These are phyloP conservation scores for Zaprionus camerounensis DNA, from an alignment of 1,140 invertebrate species.

Conservation along the genomic window DNA sequence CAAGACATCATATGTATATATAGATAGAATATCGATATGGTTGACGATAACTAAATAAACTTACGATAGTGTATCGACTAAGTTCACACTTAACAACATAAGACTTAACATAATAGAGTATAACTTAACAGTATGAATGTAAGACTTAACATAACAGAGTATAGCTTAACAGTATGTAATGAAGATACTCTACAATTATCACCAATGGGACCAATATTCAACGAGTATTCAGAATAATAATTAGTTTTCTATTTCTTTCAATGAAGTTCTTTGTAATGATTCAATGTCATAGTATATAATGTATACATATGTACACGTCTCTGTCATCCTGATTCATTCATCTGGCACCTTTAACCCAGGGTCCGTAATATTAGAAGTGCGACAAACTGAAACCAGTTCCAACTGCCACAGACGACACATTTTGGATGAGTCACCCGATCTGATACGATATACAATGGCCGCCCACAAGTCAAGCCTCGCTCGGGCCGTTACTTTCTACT, in stretches of 20 bases:
- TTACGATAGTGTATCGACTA: too few species aligned
- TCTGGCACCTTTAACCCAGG: slow-evolving; percentile 34
- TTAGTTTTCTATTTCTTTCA: neutral
- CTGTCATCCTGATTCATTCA: slow-evolving; percentile 39
- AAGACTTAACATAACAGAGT: too few species aligned
- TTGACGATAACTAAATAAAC: too few species aligned
- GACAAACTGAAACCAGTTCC: slow-evolving; percentile 60
- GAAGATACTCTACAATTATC: too few species aligned
- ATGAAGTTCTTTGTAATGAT: slow-evolving; percentile 8
- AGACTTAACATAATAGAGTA: too few species aligned
- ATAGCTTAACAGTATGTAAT: too few species aligned
- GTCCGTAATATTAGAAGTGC: slow-evolving; percentile 37
- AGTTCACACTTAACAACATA: too few species aligned
- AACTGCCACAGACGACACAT: slow-evolving; percentile 36
- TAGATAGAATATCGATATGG: too few species aligned
- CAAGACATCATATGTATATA: too few species aligned
- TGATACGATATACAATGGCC: neutral
- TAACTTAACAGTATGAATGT: too few species aligned
- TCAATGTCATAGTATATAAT: slow-evolving; percentile 1
- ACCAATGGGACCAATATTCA: neutral
- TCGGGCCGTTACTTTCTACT: slow-evolving; percentile 43
- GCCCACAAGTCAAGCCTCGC: slow-evolving; percentile 15
- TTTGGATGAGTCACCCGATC: slow-evolving; percentile 42
- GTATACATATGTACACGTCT: neutral
- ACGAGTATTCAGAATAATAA: neutral